Base-by-base conservation (phyloP, 2,888 invertebrate species). In the Linyphia triangularis region DNA sequence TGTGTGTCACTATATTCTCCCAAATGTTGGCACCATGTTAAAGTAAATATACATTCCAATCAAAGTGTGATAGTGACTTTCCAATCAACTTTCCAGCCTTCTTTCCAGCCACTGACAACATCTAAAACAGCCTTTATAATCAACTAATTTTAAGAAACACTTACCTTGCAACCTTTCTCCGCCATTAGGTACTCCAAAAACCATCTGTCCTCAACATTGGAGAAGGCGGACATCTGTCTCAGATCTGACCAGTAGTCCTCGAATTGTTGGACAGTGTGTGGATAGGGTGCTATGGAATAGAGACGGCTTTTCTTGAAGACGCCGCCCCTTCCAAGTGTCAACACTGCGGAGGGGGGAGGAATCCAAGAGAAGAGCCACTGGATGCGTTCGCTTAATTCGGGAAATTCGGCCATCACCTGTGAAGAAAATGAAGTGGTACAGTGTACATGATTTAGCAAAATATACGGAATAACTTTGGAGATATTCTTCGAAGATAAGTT, bases 191-290 rank as follows among this genome's bases (percentile, higher is more conserved):
- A 91, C 69, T 91, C 91, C 22, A 90, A 88, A 81, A 91, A 90
- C 91, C 91, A 91, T 2, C 86, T 84, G 67, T 91, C 91, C n/a
- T 91, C 90, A 3, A 78, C 69, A 40, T 90, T 90, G 57, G 90
- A 86, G 33, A 90, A 70, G 13, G 90, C 63, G 5, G 90, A 88
- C n/a, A 90, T 89, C 0, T 77, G 73, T 6, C 37, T 22, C 40
- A 88, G 30, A 2, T 26, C 51, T 1, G 88, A 70, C 90, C 90
- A 88, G 57, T 85, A 84, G 2, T 88, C 88, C 69, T 90, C 90
- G 9, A 90, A 85, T 24, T 85, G 88, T 16, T 30, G 40, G 0
- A 88, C 67, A 70, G 30, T 40, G 22, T 63, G 82, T 1, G 90
- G 90, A 51, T 83, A 89, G 9, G 90, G 90, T 7, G 90, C 85